Evolutionary conservation across 2,888 invertebrate species (phyloP), one percentile per base, ranked within the genome.

Genomic region (Fissipunctia ypsillon): DNA sequence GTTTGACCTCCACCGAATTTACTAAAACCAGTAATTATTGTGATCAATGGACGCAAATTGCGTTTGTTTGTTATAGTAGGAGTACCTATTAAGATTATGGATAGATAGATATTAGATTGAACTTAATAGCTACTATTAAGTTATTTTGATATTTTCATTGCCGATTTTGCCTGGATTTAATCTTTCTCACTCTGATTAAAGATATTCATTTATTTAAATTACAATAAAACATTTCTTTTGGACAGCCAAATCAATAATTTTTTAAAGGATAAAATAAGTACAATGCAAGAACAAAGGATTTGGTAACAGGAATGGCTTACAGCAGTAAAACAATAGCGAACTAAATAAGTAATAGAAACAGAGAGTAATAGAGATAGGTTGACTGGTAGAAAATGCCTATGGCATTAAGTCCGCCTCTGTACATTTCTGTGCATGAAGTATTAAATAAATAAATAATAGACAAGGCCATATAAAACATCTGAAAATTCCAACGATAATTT

Each of bases 1-100:
- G 35, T 65, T 31, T 65, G 76, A 65, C 64, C 67, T 73, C 54
- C 12, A 0, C 12, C 50, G 5, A 59, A 66, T 59, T 66, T 5
- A 16, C 28, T 54, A 9, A 76, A 50, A 69, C 43, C 60, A 28
- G 48, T 81, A 43, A 81, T 81, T 76, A 84, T 56, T 70, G 12
- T 57, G 14, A 65, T 81, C 41, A 81, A 68, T 68, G 56, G 48
- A 45, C 63, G 14, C 38, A 14, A 67, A 80, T 84, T 57, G 38
- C 3, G 9, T 73, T 50, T 52, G 22, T 38, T 22, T 72, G 31
- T 35, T 35, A 7, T 19, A n/a, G 19, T 59, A 9, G 57, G 14
- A 25, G 31, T 28, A 67, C n/a, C n/a, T 22, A 80, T 80, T 80
- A 79, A 16, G 12, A n/a, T n/a, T n/a, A n/a, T n/a, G n/a, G n/a